phyloP scores from a whole-genome alignment of 2,113 vertebrate genomes.

The Argyrosomus japonicus region DNA sequence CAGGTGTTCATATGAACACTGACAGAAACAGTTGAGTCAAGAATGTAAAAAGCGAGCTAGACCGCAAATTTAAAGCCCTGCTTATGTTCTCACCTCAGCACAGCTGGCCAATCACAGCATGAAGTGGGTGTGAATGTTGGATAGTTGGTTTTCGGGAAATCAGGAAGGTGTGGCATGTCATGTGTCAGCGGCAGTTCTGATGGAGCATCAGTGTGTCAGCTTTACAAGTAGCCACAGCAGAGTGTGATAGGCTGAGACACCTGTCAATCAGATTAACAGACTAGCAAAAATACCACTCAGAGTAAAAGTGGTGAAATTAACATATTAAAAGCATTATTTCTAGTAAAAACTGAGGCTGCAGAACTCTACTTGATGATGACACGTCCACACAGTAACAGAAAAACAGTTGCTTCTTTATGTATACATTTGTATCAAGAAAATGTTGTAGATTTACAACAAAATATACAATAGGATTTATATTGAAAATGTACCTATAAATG shows the following conservation, averaged over 20 bases:
- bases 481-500: not conserved
- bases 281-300: not conserved
- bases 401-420: too few species aligned
- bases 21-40: not conserved
- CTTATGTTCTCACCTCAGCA: not conserved
- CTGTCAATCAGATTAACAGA: too few species aligned
- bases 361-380: not conserved
- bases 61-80: too few species aligned
- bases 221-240: not conserved
- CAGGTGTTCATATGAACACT: not conserved
- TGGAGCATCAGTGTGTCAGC: not conserved
- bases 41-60: not conserved
- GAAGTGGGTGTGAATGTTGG: not conserved
- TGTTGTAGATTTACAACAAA: too few species aligned
- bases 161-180: too few species aligned
- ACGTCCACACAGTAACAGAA: too few species aligned
- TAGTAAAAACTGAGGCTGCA: not conserved
- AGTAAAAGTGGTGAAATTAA: not conserved
- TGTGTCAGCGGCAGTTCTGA: not conserved
- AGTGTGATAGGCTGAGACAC: too few species aligned
- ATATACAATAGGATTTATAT: not conserved
- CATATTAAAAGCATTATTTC: too few species aligned
- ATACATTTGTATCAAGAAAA: too few species aligned
- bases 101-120: not conserved
- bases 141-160: not conserved